Conservation (phyloP, 1,140 invertebrate genomes). For the Aphelenchoides fujianensis region DNA sequence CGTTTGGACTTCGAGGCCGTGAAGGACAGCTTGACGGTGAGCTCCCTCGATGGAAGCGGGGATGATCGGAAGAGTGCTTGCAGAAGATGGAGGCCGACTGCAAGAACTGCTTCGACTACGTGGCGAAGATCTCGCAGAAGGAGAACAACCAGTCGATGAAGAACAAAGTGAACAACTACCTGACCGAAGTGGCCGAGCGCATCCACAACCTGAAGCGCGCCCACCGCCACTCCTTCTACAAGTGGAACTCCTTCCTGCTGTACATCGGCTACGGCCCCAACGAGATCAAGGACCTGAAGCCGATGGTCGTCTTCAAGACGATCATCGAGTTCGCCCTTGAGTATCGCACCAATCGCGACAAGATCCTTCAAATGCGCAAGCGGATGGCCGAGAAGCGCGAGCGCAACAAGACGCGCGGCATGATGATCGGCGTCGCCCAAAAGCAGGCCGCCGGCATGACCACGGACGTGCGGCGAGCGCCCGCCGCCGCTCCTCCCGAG, state of each 20-base stretch:
- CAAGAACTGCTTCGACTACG: slow-evolving; percentile 93
- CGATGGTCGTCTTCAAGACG: slow-evolving; percentile 84
- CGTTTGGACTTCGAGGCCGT: slow-evolving; percentile 83
- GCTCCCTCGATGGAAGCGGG: too few relatives aligned
- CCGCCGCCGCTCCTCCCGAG: neutral
- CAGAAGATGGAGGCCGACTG: slow-evolving; percentile 89
- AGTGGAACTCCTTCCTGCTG: slow-evolving; percentile 87
- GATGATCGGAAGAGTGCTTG: too few relatives aligned
- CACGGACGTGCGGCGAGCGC: neutral
- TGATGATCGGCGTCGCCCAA: slow-evolving; percentile 74
- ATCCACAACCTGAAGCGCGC: slow-evolving; percentile 79
- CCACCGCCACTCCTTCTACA: slow-evolving; percentile 61
- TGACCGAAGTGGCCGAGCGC: slow-evolving; percentile 90
- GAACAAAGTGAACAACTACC: slow-evolving; percentile 79
- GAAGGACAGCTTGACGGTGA: slow-evolving; percentile 71
- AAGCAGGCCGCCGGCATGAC: neutral
- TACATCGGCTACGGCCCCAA: slow-evolving; percentile 82
- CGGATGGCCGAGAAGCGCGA: slow-evolving; percentile 74
- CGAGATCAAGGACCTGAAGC: slow-evolving; percentile 79
- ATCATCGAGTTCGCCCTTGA: slow-evolving; percentile 97
- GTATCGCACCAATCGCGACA: slow-evolving; percentile 90
- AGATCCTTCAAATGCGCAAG: slow-evolving; percentile 81
- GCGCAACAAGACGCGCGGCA: slow-evolving; percentile 90
- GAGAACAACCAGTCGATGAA: slow-evolving; percentile 58
- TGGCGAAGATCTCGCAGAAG: slow-evolving; percentile 72